Base-by-base conservation (phyloP, 2,888 invertebrate species). In the Drosophila nr. perissopoda region DNA sequence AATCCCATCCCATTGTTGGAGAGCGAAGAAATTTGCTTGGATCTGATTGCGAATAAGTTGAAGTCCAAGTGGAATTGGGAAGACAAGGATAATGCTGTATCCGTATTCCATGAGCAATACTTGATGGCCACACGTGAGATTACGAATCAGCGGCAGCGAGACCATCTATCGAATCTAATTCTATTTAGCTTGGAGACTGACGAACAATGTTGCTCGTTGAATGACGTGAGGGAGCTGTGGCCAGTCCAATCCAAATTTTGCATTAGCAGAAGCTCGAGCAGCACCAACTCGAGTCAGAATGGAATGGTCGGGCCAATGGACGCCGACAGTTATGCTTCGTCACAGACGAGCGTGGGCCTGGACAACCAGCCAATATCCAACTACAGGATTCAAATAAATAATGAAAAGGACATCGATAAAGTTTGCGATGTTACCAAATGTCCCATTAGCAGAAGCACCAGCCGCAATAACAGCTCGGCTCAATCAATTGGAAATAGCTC, bases 101-200 rank as follows among this genome's bases (percentile, higher is more conserved):
- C 73, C 11, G 4, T 58, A 2, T 83, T 81, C 18, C 16, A 62
- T 4, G 61, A 69, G 16, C 48, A 60, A 29, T 76, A 77, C 29
- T 25, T 25, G n/a, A 57, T 38, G 18, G 58, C 65, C 25, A 56
- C 54, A 0, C 27, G 57, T 13, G 21, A 38, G 73, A 70, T 68
- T 33, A 42, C 45, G 2, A 68, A 81, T 13, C 57, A 53, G 8
- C 52, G 63, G n/a, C 42, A 54, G 40, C 73, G 81, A 8, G 66
- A 74, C 16, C 25, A 61, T 3, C 8, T 77, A 2, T 45, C 78
- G 4, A 71, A 71, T 21, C 65, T 83, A 1, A 48, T 81, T 29
- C 18, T 77, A 10, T 60, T 53, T 21, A 57, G 53, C 4, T 51
- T 80, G 27, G 69, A 72, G 33, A 38, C 48, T 25, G 70, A 79